Percentiles rank a stretch among this genome's conserved stretches.
phyloP scores from a whole-genome alignment of 92 coral and sea anemone genomes.

The Pocillopora grandis region DNA sequence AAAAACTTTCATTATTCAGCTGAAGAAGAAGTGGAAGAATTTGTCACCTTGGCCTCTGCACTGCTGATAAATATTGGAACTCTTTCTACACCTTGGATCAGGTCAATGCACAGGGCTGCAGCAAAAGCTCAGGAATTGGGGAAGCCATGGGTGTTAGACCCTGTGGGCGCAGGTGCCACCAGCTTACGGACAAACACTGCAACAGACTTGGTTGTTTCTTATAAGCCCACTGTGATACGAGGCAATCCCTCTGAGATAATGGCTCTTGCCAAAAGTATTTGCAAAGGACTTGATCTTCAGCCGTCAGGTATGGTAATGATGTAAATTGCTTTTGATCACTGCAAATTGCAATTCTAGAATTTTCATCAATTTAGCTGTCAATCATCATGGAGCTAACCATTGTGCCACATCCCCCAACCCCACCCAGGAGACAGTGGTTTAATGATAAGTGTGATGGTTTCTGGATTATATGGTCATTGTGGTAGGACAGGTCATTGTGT shows the following conservation, averaged over 20 bases:
- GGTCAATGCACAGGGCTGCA: constrained; percentile 61
- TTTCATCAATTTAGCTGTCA: no score
- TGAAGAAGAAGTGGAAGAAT: constrained; percentile 61
- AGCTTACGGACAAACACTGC: constrained; percentile 43
- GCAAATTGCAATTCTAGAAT: no score
- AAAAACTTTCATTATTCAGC: constrained; percentile 12
- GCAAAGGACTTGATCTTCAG: constrained; percentile 17
- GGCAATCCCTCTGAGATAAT: constrained; percentile 58
- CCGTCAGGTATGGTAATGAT: constrained; percentile 28
- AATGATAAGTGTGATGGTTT: no score
- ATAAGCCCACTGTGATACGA: constrained; percentile 55
- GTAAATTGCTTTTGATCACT: no score
- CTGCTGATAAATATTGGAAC: constrained; percentile 60
- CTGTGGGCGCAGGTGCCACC: constrained; percentile 58
- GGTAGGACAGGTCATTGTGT: no score
- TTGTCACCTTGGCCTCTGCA: constrained; percentile 44
- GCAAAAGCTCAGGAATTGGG: constrained; percentile 42
- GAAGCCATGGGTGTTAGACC: constrained; percentile 39
- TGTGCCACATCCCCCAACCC: no score
- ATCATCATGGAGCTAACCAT: no score
- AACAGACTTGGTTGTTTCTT: constrained; percentile 41
- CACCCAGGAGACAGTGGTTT: no score
- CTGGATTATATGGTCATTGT: no score
- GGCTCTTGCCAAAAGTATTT: constrained; percentile 1
- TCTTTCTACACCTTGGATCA: constrained; percentile 49